Evolutionary conservation across 2,797 vertebrate genomes (phyloP).

Genomic region (Halcyon badia): DNA sequence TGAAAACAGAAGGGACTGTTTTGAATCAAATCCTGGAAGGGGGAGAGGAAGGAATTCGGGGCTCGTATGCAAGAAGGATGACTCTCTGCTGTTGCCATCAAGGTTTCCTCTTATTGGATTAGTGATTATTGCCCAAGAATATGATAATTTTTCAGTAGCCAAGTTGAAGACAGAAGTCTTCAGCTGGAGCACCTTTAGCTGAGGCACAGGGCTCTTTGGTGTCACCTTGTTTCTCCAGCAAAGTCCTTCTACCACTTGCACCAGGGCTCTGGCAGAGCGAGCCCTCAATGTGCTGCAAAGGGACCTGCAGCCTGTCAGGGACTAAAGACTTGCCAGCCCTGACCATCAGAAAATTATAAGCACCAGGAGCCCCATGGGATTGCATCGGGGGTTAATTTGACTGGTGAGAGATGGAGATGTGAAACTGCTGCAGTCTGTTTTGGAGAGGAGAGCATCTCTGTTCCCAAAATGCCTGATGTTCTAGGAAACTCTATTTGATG

Average conservation of each 20-base stretch:
- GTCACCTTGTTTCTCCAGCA: neutral
- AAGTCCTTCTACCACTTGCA: neutral
- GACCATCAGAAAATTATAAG: rapidly evolving
- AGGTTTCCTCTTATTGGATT: neutral
- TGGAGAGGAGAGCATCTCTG: neutral
- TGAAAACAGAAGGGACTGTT: conserved; percentile 2
- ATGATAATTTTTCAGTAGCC: neutral
- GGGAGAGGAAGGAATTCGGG: neutral
- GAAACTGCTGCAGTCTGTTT: neutral
- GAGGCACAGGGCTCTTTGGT: neutral
- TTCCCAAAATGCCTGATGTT: neutral
- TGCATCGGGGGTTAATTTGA: neutral
- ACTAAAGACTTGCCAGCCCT: neutral
- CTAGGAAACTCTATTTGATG: neutral
- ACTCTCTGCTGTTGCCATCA: neutral
- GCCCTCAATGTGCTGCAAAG: rapidly evolving
- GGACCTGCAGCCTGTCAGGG: neutral
- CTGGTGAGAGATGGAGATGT: neutral
- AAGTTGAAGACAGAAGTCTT: neutral
- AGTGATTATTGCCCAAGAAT: neutral
- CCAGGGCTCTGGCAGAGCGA: rapidly evolving
- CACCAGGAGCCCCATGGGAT: rapidly evolving
- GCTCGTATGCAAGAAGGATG: rapidly evolving
- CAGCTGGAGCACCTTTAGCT: neutral
- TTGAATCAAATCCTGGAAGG: neutral